These are phyloP conservation scores for Eriosoma lanigerum DNA, from an alignment of 1,140 invertebrate species.

Conservation along the genomic window DNA sequence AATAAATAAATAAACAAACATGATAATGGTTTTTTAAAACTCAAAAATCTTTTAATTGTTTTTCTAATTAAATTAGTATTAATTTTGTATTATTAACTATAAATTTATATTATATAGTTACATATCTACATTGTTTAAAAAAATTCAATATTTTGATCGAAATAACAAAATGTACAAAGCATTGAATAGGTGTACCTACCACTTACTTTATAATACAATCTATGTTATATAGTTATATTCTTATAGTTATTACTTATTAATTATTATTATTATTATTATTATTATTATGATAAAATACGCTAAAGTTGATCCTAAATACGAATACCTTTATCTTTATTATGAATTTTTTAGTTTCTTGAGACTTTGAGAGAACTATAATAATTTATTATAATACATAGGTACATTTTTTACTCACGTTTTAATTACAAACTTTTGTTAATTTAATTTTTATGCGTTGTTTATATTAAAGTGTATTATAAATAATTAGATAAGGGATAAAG, in stretches of 20 bases:
- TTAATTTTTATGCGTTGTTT: slow-evolving; percentile 29
- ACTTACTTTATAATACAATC: slow-evolving; percentile 12
- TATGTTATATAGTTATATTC: not conserved
- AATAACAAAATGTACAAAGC: no score
- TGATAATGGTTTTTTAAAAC: not conserved
- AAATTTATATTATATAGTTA: no score
- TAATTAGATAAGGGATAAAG: no score
- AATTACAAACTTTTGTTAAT: slow-evolving; percentile 20
- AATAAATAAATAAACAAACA: no score
- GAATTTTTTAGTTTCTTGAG: not conserved
- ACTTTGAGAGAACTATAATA: not conserved
- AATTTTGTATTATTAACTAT: no score
- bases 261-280: no score
- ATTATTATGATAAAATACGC: not conserved
- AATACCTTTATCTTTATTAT: not conserved
- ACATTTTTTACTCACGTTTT: not conserved
- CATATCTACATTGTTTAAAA: no score
- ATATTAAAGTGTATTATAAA: not conserved
- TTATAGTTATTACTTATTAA: not conserved
- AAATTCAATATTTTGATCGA: no score
- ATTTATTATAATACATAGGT: slow-evolving; percentile 1
- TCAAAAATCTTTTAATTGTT: not conserved
- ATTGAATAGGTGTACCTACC: no score
- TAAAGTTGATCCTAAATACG: not conserved
- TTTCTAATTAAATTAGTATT: no score